Base-by-base conservation (phyloP, 2,113 vertebrate genomes). In the Salminus brasiliensis region DNA sequence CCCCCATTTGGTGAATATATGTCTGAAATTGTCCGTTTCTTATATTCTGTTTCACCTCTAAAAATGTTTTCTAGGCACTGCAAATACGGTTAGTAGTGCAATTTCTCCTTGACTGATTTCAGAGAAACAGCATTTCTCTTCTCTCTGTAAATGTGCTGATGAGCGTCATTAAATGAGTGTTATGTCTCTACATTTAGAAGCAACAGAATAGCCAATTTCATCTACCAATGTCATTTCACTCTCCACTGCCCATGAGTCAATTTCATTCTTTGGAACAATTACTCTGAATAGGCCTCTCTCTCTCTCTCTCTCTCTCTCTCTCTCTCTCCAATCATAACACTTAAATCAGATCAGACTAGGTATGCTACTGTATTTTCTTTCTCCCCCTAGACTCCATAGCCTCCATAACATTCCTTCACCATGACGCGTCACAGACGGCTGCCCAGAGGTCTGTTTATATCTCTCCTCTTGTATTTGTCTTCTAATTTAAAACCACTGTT, bases 211-310 rank as follows among this genome's bases (percentile, higher is more conserved):
- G 85, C 45, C 90, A 88, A 86, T 92, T 91, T 92, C 90, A 93
- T 93, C 92, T 92, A 91, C 91, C 91, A 92, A 88, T 91, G 90
- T 92, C 91, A 93, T 93, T 93, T 93, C 91, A 94, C 87, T 92
- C 92, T 93, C 88, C 74, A 88, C 86, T 92, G 89, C 88, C 88
- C 91, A 91, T 91, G 91, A 93, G 93, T 94, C 92, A 92, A 90
- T 94, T 93, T 93, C 89, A 92, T 92, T 92, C 89, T 87, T 71
- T 87, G 88, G 86, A 93, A 91, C 91, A 93, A 94, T 93, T 93
- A 93, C 89, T 89, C 85, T 90, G 92, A 87, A 90, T 92, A 91
- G 85, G 87, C 85, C 57, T 32, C 60, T 67, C 69, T 59, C 59
- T 41, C 70, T 86, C 60, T 32, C 63, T 67, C 69, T 49, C 59